Percentiles rank a stretch among this genome's conserved stretches.
Conservation (phyloP, 1,140 invertebrate species). For the Drosophila trapezifrons region DNA sequence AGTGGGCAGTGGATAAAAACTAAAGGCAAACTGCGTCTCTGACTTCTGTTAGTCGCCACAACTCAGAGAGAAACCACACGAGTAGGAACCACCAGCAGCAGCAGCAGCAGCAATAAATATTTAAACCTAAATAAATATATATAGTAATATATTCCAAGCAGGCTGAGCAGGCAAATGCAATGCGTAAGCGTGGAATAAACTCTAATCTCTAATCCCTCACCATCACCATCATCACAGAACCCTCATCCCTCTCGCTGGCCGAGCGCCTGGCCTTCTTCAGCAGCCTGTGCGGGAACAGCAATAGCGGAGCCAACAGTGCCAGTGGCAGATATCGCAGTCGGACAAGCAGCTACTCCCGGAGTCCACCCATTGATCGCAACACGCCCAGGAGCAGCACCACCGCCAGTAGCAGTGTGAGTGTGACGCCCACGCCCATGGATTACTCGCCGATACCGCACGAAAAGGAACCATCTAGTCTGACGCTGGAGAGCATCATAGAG, state of each 20-base stretch:
- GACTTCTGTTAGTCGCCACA: conserved; percentile 34
- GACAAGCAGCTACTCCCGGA: conserved; percentile 62
- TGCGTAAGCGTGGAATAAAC: conserved; percentile 58
- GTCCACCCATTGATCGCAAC: conserved; percentile 60
- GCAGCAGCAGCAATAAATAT: conserved; percentile 36
- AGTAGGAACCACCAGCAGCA: conserved; percentile 23
- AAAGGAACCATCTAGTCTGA: conserved; percentile 30
- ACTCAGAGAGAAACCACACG: conserved; percentile 27
- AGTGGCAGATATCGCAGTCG: conserved; percentile 42
- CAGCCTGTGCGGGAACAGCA: conserved; percentile 61
- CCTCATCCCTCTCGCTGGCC: conserved; percentile 77
- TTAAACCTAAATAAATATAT: conserved; percentile 25
- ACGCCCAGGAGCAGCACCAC: conserved; percentile 63
- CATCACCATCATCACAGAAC: conserved; percentile 51
- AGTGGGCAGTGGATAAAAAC: conserved; percentile 58
- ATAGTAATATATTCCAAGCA: conserved; percentile 2
- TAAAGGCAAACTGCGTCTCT: conserved; percentile 26
- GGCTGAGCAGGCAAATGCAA: conserved; percentile 44
- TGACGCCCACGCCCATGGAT: conserved; percentile 73
- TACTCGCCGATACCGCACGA: conserved; percentile 46
- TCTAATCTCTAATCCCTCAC: conserved; percentile 9
- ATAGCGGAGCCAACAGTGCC: conserved; percentile 28
- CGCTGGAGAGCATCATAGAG: conserved; percentile 39
- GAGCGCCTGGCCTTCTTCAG: conserved; percentile 80
- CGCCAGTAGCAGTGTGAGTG: conserved; percentile 62